Evolutionary conservation across 2,797 vertebrate genomes (phyloP).

Genomic region (Taeniopygia guttata): DNA sequence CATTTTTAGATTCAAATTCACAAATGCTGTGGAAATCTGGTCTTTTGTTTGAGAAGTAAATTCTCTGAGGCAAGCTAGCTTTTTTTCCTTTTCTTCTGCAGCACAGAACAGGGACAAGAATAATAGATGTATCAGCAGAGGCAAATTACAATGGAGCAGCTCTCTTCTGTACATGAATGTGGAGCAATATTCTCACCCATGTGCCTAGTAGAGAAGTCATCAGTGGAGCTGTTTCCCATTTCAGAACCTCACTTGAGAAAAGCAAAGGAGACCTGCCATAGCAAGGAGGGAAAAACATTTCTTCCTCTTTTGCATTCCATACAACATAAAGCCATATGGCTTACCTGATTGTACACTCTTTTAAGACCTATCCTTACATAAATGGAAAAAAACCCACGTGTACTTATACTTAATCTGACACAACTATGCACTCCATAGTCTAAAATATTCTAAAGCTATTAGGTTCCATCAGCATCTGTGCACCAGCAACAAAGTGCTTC

Average conservation of each 20-base stretch:
- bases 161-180: background rate
- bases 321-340: background rate
- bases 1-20: background rate
- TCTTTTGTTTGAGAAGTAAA: background rate
- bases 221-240: background rate
- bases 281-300: background rate
- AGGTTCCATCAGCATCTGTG: background rate
- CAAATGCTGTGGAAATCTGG: background rate
- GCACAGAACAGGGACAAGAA: background rate
- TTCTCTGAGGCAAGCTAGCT: background rate
- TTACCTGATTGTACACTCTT: background rate
- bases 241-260: background rate
- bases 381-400: background rate
- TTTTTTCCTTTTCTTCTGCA: background rate
- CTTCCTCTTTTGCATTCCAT: background rate
- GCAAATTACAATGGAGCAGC: background rate
- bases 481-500: background rate
- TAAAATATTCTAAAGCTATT: background rate
- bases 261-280: background rate
- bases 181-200: background rate
- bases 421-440: background rate
- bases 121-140: background rate
- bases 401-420: background rate
- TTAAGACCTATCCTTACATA: background rate
- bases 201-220: background rate